These are phyloP conservation scores for Galeopterus variegatus DNA, from an alignment of 2,113 vertebrate genomes.

Conservation along the genomic window DNA sequence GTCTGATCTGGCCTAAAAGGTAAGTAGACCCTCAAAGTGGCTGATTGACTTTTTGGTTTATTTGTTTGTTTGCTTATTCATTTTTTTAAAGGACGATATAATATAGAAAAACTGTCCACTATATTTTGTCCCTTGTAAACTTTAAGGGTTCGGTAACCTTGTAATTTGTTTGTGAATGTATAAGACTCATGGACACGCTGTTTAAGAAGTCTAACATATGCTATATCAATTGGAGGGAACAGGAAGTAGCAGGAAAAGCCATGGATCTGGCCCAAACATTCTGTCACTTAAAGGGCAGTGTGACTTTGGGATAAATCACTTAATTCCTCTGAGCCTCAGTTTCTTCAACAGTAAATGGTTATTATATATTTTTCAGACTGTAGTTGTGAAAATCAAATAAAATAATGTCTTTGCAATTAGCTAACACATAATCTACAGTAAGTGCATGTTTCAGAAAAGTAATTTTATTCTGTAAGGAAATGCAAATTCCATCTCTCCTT, in stretches of 20 bases:
- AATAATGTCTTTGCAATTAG: background rate
- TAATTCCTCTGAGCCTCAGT: background rate
- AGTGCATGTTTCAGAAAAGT: background rate
- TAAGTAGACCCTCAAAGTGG: background rate
- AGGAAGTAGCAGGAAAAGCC: constrained; percentile 8
- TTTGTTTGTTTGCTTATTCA: background rate
- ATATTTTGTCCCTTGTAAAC: background rate
- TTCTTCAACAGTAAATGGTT: constrained; percentile 4
- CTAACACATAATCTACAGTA: background rate
- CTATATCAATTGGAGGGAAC: background rate
- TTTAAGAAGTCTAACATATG: constrained; percentile 39
- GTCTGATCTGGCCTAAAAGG: background rate
- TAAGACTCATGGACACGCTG: background rate
- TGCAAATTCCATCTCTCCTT: background rate
- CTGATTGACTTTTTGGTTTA: too few species aligned
- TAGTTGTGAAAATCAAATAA: background rate
- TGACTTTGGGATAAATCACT: constrained; percentile 57
- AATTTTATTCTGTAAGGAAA: background rate
- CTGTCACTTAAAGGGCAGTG: background rate
- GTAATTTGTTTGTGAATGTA: background rate
- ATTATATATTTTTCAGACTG: constrained; percentile 44
- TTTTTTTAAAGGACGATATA: background rate
- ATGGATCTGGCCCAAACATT: background rate
- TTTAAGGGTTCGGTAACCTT: background rate
- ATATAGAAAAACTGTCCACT: background rate